Evolutionary conservation across 2,113 vertebrate genomes (phyloP).

Genomic region (Tretioscincus oriximinensis): DNA sequence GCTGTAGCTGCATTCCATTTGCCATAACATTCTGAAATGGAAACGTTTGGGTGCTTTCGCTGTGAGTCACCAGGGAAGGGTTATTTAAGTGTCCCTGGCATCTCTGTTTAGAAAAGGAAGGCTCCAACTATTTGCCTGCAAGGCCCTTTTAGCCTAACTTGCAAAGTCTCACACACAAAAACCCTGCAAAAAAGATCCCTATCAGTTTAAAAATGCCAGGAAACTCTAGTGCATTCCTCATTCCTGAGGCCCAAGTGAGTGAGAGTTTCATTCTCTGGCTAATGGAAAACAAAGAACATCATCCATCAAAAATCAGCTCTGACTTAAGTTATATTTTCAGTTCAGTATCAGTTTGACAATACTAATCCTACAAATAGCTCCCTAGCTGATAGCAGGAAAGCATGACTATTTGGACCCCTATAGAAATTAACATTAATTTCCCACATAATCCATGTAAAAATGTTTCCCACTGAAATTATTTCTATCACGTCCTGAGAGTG

Average conservation of each 20-base stretch:
- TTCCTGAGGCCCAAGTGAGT: background rate
- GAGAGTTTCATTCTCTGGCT: background rate
- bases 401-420: background rate
- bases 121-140: background rate
- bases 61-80: constrained; percentile 20
- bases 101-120: background rate
- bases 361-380: constrained; percentile 10
- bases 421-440: background rate
- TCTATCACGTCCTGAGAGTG: background rate
- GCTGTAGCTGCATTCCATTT: background rate
- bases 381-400: background rate
- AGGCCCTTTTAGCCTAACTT: background rate
- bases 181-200: background rate
- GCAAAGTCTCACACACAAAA: background rate
- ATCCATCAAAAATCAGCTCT: background rate
- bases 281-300: constrained; percentile 9
- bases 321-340: constrained; percentile 7
- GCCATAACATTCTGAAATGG: background rate
- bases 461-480: background rate
- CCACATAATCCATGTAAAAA: background rate
- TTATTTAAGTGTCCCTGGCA: background rate
- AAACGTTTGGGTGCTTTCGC: constrained; percentile 3
- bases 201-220: background rate
- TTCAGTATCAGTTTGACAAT: background rate
- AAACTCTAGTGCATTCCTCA: background rate